These are phyloP conservation scores for Drosophila quadrilineata DNA, from an alignment of 1,140 invertebrate species.

Conservation along the genomic window DNA sequence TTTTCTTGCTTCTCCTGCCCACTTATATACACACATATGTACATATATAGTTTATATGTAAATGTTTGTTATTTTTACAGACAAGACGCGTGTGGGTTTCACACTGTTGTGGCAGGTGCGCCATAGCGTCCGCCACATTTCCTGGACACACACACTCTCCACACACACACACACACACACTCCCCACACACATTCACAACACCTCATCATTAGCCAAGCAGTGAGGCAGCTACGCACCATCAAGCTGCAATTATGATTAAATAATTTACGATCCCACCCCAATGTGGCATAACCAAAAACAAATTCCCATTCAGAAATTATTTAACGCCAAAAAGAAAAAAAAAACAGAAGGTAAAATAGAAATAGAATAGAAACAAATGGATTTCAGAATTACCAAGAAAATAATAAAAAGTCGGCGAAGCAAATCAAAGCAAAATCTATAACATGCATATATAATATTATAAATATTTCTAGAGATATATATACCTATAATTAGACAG, in stretches of 20 bases:
- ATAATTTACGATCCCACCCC: conserved; percentile 31
- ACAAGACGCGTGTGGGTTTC: conserved; percentile 28
- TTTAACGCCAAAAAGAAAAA: background rate
- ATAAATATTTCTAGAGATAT: too few relatives aligned
- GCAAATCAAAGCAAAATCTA: too few relatives aligned
- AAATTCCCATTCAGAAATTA: background rate
- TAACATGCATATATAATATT: too few relatives aligned
- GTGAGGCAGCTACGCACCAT: background rate
- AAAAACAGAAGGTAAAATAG: too few relatives aligned
- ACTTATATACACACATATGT: too few relatives aligned
- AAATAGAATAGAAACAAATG: too few relatives aligned
- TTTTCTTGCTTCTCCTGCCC: too few relatives aligned
- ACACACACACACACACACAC: conserved; percentile 1
- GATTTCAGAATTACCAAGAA: too few relatives aligned
- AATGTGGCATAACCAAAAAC: conserved; percentile 14
- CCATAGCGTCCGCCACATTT: conserved; percentile 60
- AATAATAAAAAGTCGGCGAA: too few relatives aligned
- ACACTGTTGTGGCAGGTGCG: conserved; percentile 64
- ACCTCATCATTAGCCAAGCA: background rate
- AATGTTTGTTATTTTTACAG: conserved; percentile 67
- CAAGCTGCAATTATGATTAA: conserved; percentile 42
- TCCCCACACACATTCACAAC: background rate
- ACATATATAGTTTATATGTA: conserved; percentile 34
- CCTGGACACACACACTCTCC: background rate
- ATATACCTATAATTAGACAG: too few relatives aligned